Base-by-base conservation (phyloP, 2,797 vertebrate species). In the Cacajao melanocephalus region DNA sequence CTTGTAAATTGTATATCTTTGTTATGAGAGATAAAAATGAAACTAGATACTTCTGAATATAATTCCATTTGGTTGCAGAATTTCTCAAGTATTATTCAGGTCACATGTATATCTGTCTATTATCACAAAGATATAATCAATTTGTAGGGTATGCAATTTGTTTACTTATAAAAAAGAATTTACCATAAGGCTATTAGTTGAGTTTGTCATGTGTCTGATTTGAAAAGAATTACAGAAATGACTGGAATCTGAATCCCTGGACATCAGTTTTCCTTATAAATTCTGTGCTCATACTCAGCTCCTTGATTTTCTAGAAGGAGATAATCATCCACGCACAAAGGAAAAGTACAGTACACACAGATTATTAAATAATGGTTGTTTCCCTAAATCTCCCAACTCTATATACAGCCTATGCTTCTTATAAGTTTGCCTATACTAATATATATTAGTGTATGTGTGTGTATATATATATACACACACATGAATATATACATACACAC, bases 161-260 rank as follows among this genome's bases (percentile, higher is more conserved):
- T 84, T 64, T 90, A 79, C 75, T 93, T 80, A 64, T 89, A 85
- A 86, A 88, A 82, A 79, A 90, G 76, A 36, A 36, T 85, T 96
- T 91, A 58, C 22, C 46, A 12, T 2, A 76, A 87, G 8, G 14
- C 9, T 79, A 8, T 57, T 90, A 76, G 14, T 36, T 7, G 12
- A 64, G 10, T 89, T 86, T 78, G 12, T 50, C 28, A 48, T 19
- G 1, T 75, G 33, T 93, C 17, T 24, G 2, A 61, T 93, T 90
- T 93, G 57, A n/a, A 46, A 93, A 93, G n/a, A 72, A 76, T 57
- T 75, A 46, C 10, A 88, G 30, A 70, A 39, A 75, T 50, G 39
- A 7, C 26, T 87, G 4, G 1, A 64, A 39, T 81, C 15, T 44
- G 39, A 81, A n/a, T 75, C 20, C 15, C 3, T 80, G 46, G 67